Base-by-base conservation (phyloP, 2,888 invertebrate species). In the Callosobruchus maculatus region DNA sequence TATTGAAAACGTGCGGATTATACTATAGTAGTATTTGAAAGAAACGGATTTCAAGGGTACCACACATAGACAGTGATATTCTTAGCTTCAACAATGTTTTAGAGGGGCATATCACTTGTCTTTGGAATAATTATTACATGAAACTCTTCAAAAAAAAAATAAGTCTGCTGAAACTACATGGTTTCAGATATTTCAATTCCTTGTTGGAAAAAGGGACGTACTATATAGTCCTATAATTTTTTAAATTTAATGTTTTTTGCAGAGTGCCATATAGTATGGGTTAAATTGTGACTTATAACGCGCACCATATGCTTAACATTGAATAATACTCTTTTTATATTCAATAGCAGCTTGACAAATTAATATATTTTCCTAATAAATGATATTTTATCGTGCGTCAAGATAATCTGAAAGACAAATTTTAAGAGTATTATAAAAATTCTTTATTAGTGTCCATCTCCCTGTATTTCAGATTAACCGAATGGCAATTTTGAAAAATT, bases 351-450 rank as follows among this genome's bases (percentile, higher is more conserved):
- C 83, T 83, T 81, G 79, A 81, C 83, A 81, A 83, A 83, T 81
- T 80, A 70, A 81, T 83, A 80, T 83, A 90, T 90, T 90, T 90
- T 91, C 90, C 88, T 91, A 90, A 89, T 89, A 88, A 89, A 89
- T 89, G 88, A 89, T 89, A 89, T 90, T 90, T 90, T 89, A 79
- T 84, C 82, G 89, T 90, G 88, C 89, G 90, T 88, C 88, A 90
- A 88, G 90, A 88, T 88, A 88, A 88, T 88, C 87, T 86, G 81
- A 78, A 78, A 82, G 81, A 81, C 81, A 75, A 80, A 76, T 72
- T 77, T 80, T 78, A 73, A 79, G 79, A 78, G 80, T 76, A 75
- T 75, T 80, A 67, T 71, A 78, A 78, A 78, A 77, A 76, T 78
- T 78, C 78, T 77, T 70, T 75, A 74, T 74, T 71, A 74, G 75